Conservation (phyloP, 2,888 invertebrate genomes). For the Aphodius granarius region DNA sequence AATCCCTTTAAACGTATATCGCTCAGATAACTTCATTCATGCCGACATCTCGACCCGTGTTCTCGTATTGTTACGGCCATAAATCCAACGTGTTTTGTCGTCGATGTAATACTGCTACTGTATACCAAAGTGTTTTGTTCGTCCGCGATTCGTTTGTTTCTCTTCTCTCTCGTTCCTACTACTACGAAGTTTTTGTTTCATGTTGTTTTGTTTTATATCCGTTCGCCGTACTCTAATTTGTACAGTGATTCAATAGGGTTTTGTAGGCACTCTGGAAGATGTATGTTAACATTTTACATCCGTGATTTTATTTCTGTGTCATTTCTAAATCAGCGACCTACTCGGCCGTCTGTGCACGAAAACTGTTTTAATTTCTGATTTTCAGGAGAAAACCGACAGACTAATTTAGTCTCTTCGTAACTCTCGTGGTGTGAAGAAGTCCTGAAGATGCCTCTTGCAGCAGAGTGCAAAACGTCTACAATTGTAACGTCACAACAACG, state of each 20-base stretch:
- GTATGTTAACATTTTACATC: too few relatives aligned
- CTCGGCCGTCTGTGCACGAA: too few relatives aligned
- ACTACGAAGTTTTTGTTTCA: not conserved
- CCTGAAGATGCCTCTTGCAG: too few relatives aligned
- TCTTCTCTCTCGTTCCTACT: not conserved
- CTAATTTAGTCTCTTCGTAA: too few relatives aligned
- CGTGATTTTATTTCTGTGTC: too few relatives aligned
- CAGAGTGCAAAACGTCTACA: too few relatives aligned
- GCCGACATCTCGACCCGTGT: not conserved
- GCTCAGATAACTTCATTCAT: slow-evolving; percentile 28
- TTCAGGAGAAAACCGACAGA: too few relatives aligned
- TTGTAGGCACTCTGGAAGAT: too few relatives aligned
- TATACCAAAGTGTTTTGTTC: not conserved
- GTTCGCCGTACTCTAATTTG: not conserved
- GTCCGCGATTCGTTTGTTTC: not conserved
- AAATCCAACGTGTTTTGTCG: not conserved
- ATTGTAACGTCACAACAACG: too few relatives aligned
- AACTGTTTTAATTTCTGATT: too few relatives aligned
- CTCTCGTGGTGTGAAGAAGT: too few relatives aligned
- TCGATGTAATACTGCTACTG: not conserved
- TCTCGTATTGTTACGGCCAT: not conserved
- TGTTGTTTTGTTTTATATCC: not conserved
- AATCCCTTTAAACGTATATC: slow-evolving; percentile 29
- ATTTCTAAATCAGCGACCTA: too few relatives aligned
- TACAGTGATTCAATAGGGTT: not conserved